A percentile compares a stretch with the other conserved stretches of the same genome.
Evolutionary conservation across 2,888 invertebrate species (phyloP).

Genomic region (Vesta saturnalis): DNA sequence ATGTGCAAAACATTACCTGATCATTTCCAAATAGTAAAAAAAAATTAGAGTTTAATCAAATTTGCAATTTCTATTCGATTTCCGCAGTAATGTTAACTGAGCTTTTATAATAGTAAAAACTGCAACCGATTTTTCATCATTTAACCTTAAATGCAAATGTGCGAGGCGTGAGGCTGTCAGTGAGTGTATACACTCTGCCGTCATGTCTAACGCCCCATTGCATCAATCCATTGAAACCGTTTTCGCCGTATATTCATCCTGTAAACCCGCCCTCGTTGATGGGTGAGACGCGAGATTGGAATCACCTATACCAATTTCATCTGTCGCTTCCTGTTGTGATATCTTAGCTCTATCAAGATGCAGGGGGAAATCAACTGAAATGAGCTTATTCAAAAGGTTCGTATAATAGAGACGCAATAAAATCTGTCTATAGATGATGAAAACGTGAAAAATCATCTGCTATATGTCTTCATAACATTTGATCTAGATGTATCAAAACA

Average conservation of each 20-base stretch:
- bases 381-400: constrained; percentile 35
- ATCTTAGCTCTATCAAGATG: constrained; percentile 38
- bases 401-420: constrained; percentile 31
- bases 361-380: constrained; percentile 32
- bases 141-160: constrained; percentile 36
- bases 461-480: too few species aligned
- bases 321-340: constrained; percentile 42
- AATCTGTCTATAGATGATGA: constrained; percentile 22
- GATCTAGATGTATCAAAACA: too few species aligned
- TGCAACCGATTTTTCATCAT: constrained; percentile 12
- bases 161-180: constrained; percentile 16
- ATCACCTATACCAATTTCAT: constrained; percentile 43
- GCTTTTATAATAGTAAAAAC: not conserved
- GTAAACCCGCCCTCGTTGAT: constrained; percentile 41
- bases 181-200: constrained; percentile 26
- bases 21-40: not conserved
- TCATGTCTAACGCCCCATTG: constrained; percentile 42
- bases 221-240: constrained; percentile 44
- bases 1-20: too few species aligned
- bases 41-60: not conserved
- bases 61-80: not conserved
- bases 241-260: constrained; percentile 40
- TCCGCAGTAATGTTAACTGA: not conserved
- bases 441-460: not conserved
- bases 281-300: constrained; percentile 45